These are phyloP conservation scores for Crotalus horridus DNA, from an alignment of 2,113 vertebrate genomes.

Conservation along the genomic window DNA sequence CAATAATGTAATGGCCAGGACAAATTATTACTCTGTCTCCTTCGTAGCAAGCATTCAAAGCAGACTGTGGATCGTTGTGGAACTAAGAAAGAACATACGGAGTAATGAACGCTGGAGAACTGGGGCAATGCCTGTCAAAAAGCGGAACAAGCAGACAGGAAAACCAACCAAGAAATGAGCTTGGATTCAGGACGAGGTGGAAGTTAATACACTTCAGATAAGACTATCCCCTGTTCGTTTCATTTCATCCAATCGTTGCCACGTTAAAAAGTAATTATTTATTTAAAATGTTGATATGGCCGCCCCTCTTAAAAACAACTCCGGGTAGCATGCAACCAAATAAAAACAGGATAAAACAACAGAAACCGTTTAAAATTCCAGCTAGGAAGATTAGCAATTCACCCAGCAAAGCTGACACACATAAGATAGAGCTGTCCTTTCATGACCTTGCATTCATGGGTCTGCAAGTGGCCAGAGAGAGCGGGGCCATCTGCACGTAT, in stretches of 20 bases:
- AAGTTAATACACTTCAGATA: neutral
- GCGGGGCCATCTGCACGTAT: too few relatives aligned
- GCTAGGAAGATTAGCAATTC: neutral
- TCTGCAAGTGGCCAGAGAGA: too few relatives aligned
- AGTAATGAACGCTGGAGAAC: neutral
- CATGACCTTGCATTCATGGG: too few relatives aligned
- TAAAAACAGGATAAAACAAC: neutral
- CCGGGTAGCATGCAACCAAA: neutral
- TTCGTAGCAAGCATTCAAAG: conserved; percentile 78
- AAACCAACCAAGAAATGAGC: neutral
- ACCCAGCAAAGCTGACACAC: too few relatives aligned
- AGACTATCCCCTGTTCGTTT: neutral
- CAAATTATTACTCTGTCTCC: conserved; percentile 83
- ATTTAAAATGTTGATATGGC: neutral
- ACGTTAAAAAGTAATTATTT: neutral
- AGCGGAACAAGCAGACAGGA: neutral
- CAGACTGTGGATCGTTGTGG: conserved; percentile 77
- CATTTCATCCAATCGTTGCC: neutral
- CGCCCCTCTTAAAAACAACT: neutral
- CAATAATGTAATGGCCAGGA: conserved; percentile 81
- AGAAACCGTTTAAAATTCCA: neutral
- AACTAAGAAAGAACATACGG: conserved; percentile 72
- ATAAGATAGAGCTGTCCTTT: too few relatives aligned
- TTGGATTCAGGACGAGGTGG: neutral
- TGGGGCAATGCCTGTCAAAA: neutral